Evolutionary conservation across 2,113 vertebrate species (phyloP).

Genomic region (Brachyhypopomus occidentalis): DNA sequence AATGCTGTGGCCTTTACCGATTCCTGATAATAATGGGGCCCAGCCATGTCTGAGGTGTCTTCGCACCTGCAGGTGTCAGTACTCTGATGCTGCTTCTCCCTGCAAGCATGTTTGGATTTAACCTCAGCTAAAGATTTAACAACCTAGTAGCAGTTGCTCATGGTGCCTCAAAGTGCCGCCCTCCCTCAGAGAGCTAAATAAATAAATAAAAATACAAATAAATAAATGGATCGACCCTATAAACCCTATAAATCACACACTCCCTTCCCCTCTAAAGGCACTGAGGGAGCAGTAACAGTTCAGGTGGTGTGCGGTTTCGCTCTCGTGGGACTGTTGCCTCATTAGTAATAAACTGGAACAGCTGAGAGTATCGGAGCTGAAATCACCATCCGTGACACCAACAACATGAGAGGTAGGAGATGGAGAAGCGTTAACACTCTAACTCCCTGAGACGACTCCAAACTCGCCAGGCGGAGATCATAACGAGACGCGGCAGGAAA

Average conservation of each 20-base stretch:
- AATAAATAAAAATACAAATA: neutral
- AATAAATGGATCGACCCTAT: no score
- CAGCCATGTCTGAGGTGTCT: no score
- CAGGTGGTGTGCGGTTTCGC: neutral
- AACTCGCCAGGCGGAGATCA: neutral
- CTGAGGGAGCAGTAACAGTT: neutral
- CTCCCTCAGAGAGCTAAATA: neutral
- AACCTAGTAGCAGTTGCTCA: no score
- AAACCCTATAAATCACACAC: neutral
- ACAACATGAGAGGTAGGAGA: neutral
- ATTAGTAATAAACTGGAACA: constrained; percentile 1
- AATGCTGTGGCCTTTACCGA: no score
- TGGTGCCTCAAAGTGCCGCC: no score
- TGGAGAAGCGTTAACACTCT: neutral
- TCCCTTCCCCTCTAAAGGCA: neutral
- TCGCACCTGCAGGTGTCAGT: no score
- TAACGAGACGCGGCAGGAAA: neutral
- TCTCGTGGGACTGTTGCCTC: neutral
- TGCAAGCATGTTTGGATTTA: no score
- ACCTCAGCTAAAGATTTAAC: no score
- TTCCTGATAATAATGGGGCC: no score
- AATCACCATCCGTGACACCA: neutral
- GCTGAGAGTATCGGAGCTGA: neutral
- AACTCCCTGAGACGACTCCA: neutral
- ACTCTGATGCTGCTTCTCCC: no score